Evolutionary conservation across 2,888 invertebrate species (phyloP).

Genomic region (Mayetiola destructor): DNA sequence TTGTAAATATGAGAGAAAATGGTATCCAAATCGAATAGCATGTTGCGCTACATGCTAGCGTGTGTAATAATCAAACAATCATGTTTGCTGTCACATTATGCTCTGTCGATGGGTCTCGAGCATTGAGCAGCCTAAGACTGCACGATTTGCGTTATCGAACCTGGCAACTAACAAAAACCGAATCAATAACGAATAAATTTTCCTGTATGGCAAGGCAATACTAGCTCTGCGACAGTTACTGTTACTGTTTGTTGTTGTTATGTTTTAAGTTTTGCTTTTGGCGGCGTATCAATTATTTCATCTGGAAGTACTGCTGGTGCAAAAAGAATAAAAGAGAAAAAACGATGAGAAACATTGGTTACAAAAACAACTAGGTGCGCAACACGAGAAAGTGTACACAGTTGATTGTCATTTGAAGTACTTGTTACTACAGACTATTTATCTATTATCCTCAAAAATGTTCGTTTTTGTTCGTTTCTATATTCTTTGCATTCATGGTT

Average conservation of each 20-base stretch:
- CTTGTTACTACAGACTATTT: constrained; percentile 8
- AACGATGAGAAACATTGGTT: background rate
- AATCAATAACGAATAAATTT: constrained; percentile 8
- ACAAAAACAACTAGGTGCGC: background rate
- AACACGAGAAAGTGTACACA: constrained; percentile 10
- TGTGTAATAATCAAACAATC: constrained; percentile 11
- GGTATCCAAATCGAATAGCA: too few species aligned
- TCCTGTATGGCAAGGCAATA: background rate
- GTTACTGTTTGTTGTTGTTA: background rate
- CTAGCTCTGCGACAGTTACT: background rate
- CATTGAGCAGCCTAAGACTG: too few species aligned
- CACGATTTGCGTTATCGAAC: too few species aligned
- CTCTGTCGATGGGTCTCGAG: too few species aligned
- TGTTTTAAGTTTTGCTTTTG: constrained; percentile 2
- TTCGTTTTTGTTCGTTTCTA: constrained; percentile 2
- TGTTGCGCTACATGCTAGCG: too few species aligned
- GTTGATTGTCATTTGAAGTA: constrained; percentile 5
- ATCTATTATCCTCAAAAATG: constrained; percentile 6
- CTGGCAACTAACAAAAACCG: background rate
- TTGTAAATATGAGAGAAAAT: constrained; percentile 6
- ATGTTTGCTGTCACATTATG: constrained; percentile 10
- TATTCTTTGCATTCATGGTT: background rate
- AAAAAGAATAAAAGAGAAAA: background rate
- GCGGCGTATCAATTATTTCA: constrained; percentile 11
- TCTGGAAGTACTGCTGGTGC: background rate